Evolutionary conservation across 2,797 vertebrate genomes (phyloP).

Genomic region (Sternotherus odoratus): DNA sequence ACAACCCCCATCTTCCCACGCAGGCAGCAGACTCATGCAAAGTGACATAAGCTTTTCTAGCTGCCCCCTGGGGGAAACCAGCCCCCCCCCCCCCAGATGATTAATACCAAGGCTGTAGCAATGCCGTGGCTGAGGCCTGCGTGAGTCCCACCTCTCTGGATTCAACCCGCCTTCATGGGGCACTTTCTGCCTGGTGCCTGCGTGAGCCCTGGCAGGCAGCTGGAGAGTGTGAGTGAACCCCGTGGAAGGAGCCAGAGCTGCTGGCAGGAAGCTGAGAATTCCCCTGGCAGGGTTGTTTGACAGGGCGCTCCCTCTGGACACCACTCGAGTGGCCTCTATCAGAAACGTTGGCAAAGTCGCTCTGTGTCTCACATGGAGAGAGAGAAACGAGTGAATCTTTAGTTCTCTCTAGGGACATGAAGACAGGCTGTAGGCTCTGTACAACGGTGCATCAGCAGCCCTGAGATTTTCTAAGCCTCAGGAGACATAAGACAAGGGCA

Average conservation of each 20-base stretch:
- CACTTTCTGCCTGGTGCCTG: neutral
- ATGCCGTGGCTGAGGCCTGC: no score
- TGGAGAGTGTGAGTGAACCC: neutral
- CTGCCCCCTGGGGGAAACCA: no score
- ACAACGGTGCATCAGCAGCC: no score
- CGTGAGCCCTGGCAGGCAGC: no score
- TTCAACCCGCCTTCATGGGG: neutral
- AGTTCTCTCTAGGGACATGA: neutral
- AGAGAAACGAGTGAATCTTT: neutral
- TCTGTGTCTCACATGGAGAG: neutral
- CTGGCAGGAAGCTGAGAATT: neutral
- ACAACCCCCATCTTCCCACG: neutral
- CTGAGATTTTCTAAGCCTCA: no score
- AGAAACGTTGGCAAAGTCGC: neutral
- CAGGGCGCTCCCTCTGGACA: neutral
- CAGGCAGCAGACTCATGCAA: neutral
- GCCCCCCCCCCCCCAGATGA: no score
- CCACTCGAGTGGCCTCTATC: neutral
- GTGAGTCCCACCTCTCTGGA: neutral
- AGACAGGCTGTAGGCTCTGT: neutral
- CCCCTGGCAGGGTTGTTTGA: neutral
- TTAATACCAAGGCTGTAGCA: no score
- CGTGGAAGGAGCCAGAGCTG: neutral
- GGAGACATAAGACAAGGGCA: neutral
- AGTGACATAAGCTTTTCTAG: neutral